Percentiles rank a stretch among this genome's conserved stretches.
phyloP scores from a whole-genome alignment of 2,113 vertebrate genomes.

The Thalassoma bifasciatum region DNA sequence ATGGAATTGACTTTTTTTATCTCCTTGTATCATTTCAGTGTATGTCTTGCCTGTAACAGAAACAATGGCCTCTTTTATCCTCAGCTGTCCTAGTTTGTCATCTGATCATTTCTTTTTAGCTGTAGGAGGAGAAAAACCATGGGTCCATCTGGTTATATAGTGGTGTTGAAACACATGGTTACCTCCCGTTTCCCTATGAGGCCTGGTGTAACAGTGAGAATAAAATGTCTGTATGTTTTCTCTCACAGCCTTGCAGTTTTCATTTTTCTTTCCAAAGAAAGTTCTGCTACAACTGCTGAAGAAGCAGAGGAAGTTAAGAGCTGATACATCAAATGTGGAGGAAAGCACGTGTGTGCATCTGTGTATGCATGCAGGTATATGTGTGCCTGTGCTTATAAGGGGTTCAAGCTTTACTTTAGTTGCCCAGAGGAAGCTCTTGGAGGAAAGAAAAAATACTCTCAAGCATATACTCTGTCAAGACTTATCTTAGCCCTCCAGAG shows the following conservation, averaged over 20 bases:
- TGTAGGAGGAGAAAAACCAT: constrained; percentile 24
- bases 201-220: neutral
- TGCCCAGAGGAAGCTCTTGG: constrained; percentile 61
- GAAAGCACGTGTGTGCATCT: constrained; percentile 14
- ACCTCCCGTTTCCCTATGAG: constrained; percentile 43
- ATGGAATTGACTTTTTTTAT: constrained; percentile 43
- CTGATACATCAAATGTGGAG: constrained; percentile 51
- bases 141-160: constrained; percentile 49
- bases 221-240: constrained; percentile 19
- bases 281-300: constrained; percentile 36
- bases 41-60: constrained; percentile 33
- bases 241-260: constrained; percentile 22
- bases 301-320: constrained; percentile 41
- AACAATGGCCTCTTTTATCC: constrained; percentile 34
- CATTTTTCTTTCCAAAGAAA: constrained; percentile 11
- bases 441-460: constrained; percentile 63
- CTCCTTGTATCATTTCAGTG: constrained; percentile 25
- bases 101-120: constrained; percentile 53
- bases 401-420: constrained; percentile 70
- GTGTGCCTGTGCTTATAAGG: constrained; percentile 39
- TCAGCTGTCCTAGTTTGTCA: constrained; percentile 52
- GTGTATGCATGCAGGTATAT: constrained; percentile 34
- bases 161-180: constrained; percentile 38
- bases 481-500: constrained; percentile 81
- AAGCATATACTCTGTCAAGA: constrained; percentile 77